Percentiles rank a stretch among this genome's conserved stretches.
phyloP scores from a whole-genome alignment of 2,888 invertebrate genomes.

The Galerucella pusilla region DNA sequence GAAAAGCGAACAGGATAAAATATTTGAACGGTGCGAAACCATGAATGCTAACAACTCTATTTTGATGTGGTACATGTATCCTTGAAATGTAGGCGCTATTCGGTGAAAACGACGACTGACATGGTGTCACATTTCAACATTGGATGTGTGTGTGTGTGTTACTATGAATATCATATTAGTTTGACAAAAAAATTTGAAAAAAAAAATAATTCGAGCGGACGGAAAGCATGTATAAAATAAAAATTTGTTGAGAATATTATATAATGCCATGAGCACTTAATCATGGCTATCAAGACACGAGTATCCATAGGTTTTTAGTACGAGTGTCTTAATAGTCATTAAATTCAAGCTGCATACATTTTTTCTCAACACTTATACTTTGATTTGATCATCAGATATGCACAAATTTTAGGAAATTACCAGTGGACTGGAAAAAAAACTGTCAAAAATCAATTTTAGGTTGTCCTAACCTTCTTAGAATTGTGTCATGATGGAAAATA shows the following conservation, averaged over 20 bases:
- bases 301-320: too few relatives aligned
- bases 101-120: slow-evolving; percentile 36
- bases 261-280: neutral
- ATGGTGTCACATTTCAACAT: slow-evolving; percentile 34
- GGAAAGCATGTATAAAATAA: neutral
- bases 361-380: too few relatives aligned
- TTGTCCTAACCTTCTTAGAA: too few relatives aligned
- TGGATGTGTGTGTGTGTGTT: slow-evolving; percentile 38
- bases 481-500: too few relatives aligned
- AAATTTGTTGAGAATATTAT: neutral
- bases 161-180: slow-evolving; percentile 41
- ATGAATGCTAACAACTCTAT: slow-evolving; percentile 48
- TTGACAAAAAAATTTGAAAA: slow-evolving; percentile 12
- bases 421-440: too few relatives aligned
- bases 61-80: slow-evolving; percentile 46
- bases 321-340: too few relatives aligned
- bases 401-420: too few relatives aligned
- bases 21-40: slow-evolving; percentile 45
- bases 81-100: slow-evolving; percentile 43
- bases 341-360: too few relatives aligned
- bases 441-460: too few relatives aligned
- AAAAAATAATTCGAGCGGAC: slow-evolving; percentile 25
- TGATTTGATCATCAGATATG: too few relatives aligned
- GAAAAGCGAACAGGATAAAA: slow-evolving; percentile 45
- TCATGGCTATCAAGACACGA: too few relatives aligned